Conservation (phyloP, 2,797 vertebrate genomes). For the Neosalanx taihuensis region DNA sequence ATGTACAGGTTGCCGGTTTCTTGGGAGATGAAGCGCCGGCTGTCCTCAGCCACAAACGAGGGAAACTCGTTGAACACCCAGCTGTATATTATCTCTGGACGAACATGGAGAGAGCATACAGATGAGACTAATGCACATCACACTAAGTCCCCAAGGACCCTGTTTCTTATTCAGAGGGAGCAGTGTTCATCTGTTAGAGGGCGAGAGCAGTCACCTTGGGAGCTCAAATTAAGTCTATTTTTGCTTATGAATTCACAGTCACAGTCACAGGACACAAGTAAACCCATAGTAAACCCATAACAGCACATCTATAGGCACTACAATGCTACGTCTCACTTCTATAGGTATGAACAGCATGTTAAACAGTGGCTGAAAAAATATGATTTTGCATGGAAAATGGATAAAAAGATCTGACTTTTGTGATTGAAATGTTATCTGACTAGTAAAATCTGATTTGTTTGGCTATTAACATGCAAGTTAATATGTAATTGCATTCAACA, state of each 20-base stretch:
- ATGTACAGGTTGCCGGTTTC: constrained; percentile 96
- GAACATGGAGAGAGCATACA: constrained; percentile 26
- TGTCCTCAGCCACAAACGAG: constrained; percentile 94
- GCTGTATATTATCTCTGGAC: constrained; percentile 91
- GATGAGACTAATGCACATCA: constrained; percentile 25
- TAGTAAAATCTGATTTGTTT: constrained; percentile 20
- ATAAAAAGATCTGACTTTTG: no score
- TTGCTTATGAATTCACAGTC: constrained; percentile 20
- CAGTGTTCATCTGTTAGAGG: constrained; percentile 7
- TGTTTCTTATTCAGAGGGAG: constrained; percentile 22
- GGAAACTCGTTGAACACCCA: constrained; percentile 98
- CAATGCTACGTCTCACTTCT: not conserved
- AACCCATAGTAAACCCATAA: not conserved
- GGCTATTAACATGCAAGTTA: constrained; percentile 7
- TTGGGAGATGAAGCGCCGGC: constrained; percentile 96
- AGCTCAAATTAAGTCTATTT: constrained; percentile 22
- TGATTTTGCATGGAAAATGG: no score
- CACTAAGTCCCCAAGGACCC: constrained; percentile 5
- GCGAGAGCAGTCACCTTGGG: constrained; percentile 6
- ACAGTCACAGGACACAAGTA: not conserved
- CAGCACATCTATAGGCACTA: not conserved
- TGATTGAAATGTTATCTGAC: constrained; percentile 20
- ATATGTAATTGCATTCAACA: constrained; percentile 32
- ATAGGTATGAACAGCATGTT: not conserved
- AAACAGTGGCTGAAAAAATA: no score